Percentiles rank a stretch among this genome's conserved stretches.
Evolutionary conservation across 2,797 vertebrate species (phyloP).

Genomic region (Chaenodraco wilsoni): DNA sequence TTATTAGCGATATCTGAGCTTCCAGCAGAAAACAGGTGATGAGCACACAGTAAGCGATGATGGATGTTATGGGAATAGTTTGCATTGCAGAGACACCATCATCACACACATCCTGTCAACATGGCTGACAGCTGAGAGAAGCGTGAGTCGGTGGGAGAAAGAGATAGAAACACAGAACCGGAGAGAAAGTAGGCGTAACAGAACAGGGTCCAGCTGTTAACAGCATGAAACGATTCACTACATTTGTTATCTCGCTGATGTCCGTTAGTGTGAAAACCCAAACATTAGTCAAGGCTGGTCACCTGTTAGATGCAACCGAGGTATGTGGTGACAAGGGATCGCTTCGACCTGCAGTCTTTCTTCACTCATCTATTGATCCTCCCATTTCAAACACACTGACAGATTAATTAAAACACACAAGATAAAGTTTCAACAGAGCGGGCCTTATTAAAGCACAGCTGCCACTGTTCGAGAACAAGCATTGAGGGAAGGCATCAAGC

Average conservation of each 20-base stretch:
- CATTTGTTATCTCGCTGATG: conserved; percentile 20
- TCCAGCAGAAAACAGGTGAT: conserved; percentile 77
- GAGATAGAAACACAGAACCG: conserved; percentile 30
- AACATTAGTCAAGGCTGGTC: conserved; percentile 49
- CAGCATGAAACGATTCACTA: conserved; percentile 53
- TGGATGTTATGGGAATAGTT: conserved; percentile 72
- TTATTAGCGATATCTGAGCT: conserved; percentile 28
- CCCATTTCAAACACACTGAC: conserved; percentile 52
- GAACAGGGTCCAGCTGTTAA: conserved; percentile 66
- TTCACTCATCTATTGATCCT: conserved; percentile 34
- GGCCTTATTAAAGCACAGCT: conserved; percentile 29
- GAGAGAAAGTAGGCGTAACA: conserved; percentile 46
- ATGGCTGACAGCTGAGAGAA: conserved; percentile 64
- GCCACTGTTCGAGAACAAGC: conserved; percentile 28
- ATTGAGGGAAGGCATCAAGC: conserved; percentile 26
- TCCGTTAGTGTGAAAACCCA: conserved; percentile 25
- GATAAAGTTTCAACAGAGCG: conserved; percentile 39
- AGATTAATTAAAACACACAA: conserved; percentile 69
- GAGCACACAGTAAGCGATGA: conserved; percentile 58
- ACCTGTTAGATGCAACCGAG: conserved; percentile 51
- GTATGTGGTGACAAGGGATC: conserved; percentile 38
- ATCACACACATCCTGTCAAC: conserved; percentile 74
- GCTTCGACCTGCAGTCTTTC: conserved; percentile 23
- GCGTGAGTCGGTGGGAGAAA: conserved; percentile 28
- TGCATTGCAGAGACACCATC: conserved; percentile 67